phyloP scores from a whole-genome alignment of 2,888 invertebrate genomes.

The Amphipyra berbera region DNA sequence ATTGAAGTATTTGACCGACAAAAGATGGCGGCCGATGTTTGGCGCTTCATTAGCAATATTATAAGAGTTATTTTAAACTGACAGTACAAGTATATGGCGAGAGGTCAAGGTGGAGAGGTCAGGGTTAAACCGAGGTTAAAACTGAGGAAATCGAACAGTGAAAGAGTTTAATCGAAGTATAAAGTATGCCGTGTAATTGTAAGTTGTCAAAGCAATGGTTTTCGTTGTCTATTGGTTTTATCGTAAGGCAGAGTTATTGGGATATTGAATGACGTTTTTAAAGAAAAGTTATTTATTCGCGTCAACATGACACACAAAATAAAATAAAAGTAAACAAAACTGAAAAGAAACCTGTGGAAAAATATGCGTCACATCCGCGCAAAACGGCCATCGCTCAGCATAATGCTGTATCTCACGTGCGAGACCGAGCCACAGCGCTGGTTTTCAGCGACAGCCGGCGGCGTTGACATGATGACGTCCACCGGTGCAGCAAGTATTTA shows the following conservation, averaged over 20 bases:
- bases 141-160: conserved; percentile 52
- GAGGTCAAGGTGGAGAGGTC: conserved; percentile 53
- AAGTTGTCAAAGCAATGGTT: conserved; percentile 25
- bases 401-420: no score
- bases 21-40: conserved; percentile 29
- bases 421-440: no score
- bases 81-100: conserved; percentile 12
- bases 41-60: conserved; percentile 47
- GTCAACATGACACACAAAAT: no score
- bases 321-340: no score
- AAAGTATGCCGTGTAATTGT: conserved; percentile 45
- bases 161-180: conserved; percentile 44
- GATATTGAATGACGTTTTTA: no score
- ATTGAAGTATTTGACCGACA: conserved; percentile 27
- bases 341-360: no score
- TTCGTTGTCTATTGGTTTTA: neutral
- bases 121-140: conserved; percentile 46
- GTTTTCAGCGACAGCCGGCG: no score
- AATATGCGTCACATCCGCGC: no score
- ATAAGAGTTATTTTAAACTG: conserved; percentile 22
- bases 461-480: no score
- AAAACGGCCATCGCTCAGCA: no score
- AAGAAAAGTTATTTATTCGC: no score
- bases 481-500: no score
- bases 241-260: neutral